Evolutionary conservation across 92 coral and sea anemone species (phyloP).

Genomic region (Porites lobata): DNA sequence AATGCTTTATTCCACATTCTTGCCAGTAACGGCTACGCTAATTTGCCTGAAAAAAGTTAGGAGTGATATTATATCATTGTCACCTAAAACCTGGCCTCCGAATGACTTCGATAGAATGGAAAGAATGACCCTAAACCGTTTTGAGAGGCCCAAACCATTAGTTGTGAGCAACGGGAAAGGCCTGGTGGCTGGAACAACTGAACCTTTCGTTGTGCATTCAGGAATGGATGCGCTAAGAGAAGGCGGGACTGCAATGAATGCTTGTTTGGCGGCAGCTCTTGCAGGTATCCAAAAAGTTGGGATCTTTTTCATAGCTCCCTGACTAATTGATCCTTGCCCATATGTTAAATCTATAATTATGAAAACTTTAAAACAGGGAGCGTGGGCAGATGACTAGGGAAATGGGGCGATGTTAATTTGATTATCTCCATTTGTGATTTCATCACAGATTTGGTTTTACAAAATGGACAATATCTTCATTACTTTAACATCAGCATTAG

Average conservation of each 20-base stretch:
- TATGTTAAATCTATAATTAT: too few relatives aligned
- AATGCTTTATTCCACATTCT: neutral
- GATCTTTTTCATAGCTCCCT: too few relatives aligned
- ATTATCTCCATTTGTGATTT: too few relatives aligned
- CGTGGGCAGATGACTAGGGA: too few relatives aligned
- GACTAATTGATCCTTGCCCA: too few relatives aligned
- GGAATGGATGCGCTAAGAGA: constrained; percentile 83
- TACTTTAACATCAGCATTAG: too few relatives aligned
- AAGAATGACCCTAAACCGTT: constrained; percentile 42
- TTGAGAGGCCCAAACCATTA: constrained; percentile 74
- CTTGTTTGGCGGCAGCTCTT: constrained; percentile 84
- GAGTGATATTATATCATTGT: constrained; percentile 43
- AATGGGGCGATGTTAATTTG: too few relatives aligned
- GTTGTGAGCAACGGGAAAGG: constrained; percentile 77
- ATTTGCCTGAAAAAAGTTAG: neutral
- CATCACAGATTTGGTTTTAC: too few relatives aligned
- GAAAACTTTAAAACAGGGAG: too few relatives aligned
- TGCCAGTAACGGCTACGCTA: neutral
- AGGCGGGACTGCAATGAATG: constrained; percentile 92
- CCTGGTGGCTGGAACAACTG: constrained; percentile 78
- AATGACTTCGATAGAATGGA: constrained; percentile 74
- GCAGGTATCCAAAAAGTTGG: constrained; percentile 51
- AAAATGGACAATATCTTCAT: too few relatives aligned
- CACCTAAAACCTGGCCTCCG: constrained; percentile 76
- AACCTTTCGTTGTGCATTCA: constrained; percentile 82